Evolutionary conservation across 2,888 invertebrate species (phyloP), one percentile per base, ranked within the genome.

Genomic region (Scrobipalpa costella): DNA sequence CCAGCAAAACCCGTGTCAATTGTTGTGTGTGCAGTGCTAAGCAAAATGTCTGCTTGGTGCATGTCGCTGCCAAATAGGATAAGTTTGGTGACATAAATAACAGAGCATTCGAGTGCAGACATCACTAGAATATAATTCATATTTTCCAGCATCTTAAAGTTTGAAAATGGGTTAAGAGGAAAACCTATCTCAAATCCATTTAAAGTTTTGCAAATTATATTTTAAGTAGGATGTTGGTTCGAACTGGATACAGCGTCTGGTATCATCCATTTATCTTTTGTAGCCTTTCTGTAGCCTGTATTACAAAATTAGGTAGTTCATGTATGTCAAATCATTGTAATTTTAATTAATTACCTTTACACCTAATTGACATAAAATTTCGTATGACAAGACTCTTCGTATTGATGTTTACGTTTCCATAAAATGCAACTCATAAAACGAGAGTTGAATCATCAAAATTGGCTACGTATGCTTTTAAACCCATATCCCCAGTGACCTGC

Each of bases 61-160:
- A 99, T 84, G 99, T 99, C 17, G 99, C 99, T 66, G 97, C 98
- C 64, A 99, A 99, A 92, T 99, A 99, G 99, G 99, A 99, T 78
- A 75, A 79, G 79, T 64, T 47, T 55, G 17, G 49, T 47, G 40
- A 40, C 40, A 13, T 40, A 13, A 40, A 40, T 40, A 40, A 13
- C 13, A 3, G n/a, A 13, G 40, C 13, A 11, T 1, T 13, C 2
- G 11, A 1, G 13, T 13, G 13, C 36, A 9, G 8, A 36, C 11
- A 36, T 2, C 36, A 9, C 36, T 36, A 11, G 8, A 36, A 36
- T 9, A 11, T 36, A 7, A 11, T 7, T 7, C 11, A 36, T 36
- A 13, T 11, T 38, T 38, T 11, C 3, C 11, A 8, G 38, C 13
- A 1, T 3, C 40, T 40, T 13, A 13, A 36, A 36, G 7, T 36